Percentiles rank a stretch among this genome's conserved stretches.
Evolutionary conservation across 1,140 invertebrate species (phyloP).

Genomic region (Cyclina sinensis): DNA sequence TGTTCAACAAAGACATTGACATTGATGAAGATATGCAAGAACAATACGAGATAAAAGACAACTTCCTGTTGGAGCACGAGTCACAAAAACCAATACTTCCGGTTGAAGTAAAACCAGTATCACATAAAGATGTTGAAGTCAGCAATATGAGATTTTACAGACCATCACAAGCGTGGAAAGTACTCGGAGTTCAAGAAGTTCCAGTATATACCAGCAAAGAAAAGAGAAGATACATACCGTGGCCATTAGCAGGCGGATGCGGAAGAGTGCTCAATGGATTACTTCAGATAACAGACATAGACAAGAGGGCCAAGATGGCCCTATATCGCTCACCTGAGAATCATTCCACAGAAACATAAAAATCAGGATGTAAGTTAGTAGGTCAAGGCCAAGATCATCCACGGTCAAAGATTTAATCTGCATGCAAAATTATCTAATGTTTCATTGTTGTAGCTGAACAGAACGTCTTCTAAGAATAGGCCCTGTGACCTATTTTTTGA

Average conservation of each 20-base stretch:
- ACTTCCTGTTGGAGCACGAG: background rate
- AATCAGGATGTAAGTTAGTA: too few species aligned
- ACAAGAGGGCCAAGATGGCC: background rate
- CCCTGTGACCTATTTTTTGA: too few species aligned
- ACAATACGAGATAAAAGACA: background rate
- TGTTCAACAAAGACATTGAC: background rate
- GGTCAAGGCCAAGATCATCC: too few species aligned
- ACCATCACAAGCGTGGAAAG: background rate
- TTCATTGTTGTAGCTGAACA: too few species aligned
- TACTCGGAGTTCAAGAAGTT: background rate
- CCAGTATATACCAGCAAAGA: background rate
- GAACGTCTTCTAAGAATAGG: too few species aligned
- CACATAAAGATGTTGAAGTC: background rate
- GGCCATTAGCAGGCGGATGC: background rate
- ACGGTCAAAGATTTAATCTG: too few species aligned
- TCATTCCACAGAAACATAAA: too few species aligned
- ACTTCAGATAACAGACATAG: background rate
- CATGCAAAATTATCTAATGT: too few species aligned
- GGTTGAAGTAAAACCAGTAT: background rate
- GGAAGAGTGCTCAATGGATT: background rate
- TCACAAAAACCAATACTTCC: constrained; percentile 11
- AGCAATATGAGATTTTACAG: background rate
- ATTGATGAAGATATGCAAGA: background rate
- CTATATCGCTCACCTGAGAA: background rate
- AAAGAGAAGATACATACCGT: background rate